Conservation (phyloP, 2,113 vertebrate genomes). For the Perca schrenkii region DNA sequence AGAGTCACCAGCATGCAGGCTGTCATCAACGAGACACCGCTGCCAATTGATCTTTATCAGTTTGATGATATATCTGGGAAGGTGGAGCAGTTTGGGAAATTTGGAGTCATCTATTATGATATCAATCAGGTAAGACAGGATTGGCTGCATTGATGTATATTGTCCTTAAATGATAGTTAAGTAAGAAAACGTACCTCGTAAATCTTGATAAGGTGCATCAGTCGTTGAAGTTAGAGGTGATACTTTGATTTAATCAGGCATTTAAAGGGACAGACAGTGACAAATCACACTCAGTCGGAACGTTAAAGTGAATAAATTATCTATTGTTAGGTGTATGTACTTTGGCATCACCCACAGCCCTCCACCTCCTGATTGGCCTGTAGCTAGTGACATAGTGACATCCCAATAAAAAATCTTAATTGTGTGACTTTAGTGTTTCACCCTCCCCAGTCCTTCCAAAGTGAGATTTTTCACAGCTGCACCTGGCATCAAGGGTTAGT, state of each 20-base stretch:
- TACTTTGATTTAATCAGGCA: background rate
- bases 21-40: slow-evolving; percentile 97
- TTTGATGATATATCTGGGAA: slow-evolving; percentile 99
- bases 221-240: background rate
- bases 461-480: background rate
- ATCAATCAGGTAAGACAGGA: slow-evolving; percentile 89
- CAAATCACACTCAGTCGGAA: background rate
- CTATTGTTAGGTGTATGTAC: background rate
- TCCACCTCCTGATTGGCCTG: background rate
- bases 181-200: background rate
- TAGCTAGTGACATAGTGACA: background rate
- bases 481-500: background rate
- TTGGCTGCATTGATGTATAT: background rate
- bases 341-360: background rate
- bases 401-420: background rate
- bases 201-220: background rate
- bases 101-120: slow-evolving; percentile 98
- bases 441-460: background rate
- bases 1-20: slow-evolving; percentile 99
- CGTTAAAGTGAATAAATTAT: background rate
- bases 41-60: slow-evolving; percentile 99
- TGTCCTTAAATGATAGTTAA: background rate
- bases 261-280: background rate
- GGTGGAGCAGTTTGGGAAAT: slow-evolving; percentile 98
- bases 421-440: background rate